Evolutionary conservation across 2,888 invertebrate genomes (phyloP), one percentile per base, ranked within the genome.

Genomic region (Coenonympha glycerion): DNA sequence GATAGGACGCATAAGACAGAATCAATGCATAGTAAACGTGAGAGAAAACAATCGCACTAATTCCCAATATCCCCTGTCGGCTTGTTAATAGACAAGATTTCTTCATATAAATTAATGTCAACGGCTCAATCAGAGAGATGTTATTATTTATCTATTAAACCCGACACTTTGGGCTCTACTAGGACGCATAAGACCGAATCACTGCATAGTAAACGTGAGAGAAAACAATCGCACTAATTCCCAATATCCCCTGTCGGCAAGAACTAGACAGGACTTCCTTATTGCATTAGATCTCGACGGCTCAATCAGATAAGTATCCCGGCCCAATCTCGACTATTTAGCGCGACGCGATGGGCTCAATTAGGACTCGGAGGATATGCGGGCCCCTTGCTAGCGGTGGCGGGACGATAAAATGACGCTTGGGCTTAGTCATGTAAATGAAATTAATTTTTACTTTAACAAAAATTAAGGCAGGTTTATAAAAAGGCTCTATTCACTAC

Each of bases 311-410:
- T 79, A 79, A 81, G 45, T 79, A 75, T 60, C 72, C 66, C 71
- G 71, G 68, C 58, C 73, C 81, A 78, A 78, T 79, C 81, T 74
- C 68, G 72, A 86, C 85, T 87, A 86, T 87, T 87, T 87, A 87
- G 85, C 86, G 84, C 85, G 76, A 79, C 86, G 84, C 85, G 76
- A 80, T 80, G 73, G 76, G 72, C 70, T 84, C 85, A 86, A 87
- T 86, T 87, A 87, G 83, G 82, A 70, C 69, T 63, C 68, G 69
- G 73, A 76, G 85, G 83, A 84, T 85, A 86, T 86, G 87, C 87
- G 87, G 87, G 86, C 84, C 83, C 83, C 84, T 79, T 34, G 33
- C 34, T 34, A 19, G 21, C 21, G 41, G 44, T 21, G 30, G 24
- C 30, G 24, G 24, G 39, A 19, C 11, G 47, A 24, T 54, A 54